Evolutionary conservation across 2,113 vertebrate species (phyloP), one percentile per base, ranked within the genome.

Genomic region (Phalacrocorax carbo): DNA sequence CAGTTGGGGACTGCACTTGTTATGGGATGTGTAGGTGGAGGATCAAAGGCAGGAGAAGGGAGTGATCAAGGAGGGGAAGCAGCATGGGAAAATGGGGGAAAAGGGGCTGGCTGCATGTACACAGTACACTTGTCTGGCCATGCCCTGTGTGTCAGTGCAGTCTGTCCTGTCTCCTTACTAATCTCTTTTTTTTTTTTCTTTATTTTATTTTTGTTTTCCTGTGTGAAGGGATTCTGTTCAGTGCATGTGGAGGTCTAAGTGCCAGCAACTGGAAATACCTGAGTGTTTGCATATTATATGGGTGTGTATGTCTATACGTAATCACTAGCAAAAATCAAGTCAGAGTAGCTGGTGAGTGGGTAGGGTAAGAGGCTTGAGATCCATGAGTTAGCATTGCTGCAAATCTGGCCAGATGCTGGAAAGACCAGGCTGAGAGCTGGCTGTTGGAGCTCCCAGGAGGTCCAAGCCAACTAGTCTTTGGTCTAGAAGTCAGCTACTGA

Each of bases 271-370:
- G 73, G 61, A 68, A 64, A 64, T 25, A 65, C 12, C 15, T 1
- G 51, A 61, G 40, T 21, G 38, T 14, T 2, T 36, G 21, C 5
- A 4, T 58, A 2, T 5, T 26, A n/a, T 42, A 29, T 65, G 27
- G 27, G 9, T n/a, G 21, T 23, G 5, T 34, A 15, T 13, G 5
- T 32, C 25, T 5, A 1, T 29, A 15, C 1, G 0, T 23, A 61
- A 61, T 4, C 2, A 0, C 26, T 21, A 52, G 61, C 30, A 29
- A 71, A 79, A 70, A 54, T 44, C 30, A 75, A 79, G 42, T 44
- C 69, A 16, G 44, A 38, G 55, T 51, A 64, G 38, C 30, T 84
- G 42, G 21, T 30, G 15, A 38, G 27, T 2, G 7, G 55, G 48
- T 7, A 64, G 34, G 17, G 5, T 20, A 22, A 42, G n/a, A 60